Conservation (phyloP, 2,797 vertebrate species). For the Sebastiscus tertius region DNA sequence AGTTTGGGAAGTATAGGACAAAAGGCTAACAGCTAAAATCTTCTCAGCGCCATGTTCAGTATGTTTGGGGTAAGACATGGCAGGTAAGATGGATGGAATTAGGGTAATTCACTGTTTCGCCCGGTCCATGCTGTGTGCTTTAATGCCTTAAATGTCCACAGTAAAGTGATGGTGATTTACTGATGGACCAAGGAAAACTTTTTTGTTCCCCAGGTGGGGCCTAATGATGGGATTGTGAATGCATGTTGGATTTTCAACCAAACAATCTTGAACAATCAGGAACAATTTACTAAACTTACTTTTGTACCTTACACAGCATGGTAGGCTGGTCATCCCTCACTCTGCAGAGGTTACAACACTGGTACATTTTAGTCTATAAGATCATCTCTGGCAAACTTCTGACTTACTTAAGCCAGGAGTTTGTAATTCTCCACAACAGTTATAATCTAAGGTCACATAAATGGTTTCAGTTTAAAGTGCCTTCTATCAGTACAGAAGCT, state of each 20-base stretch:
- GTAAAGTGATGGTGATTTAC: slow-evolving; percentile 1
- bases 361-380: too few relatives aligned
- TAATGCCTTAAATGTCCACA: slow-evolving; percentile 2
- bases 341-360: too few relatives aligned
- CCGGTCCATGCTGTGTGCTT: not conserved
- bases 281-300: not conserved
- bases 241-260: not conserved
- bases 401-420: too few relatives aligned
- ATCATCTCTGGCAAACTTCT: too few relatives aligned
- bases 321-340: too few relatives aligned
- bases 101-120: slow-evolving; percentile 22
- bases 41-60: slow-evolving; percentile 14
- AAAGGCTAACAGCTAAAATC: slow-evolving; percentile 58
- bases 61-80: slow-evolving; percentile 25
- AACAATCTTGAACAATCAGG: not conserved
- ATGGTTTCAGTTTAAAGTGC: too few relatives aligned
- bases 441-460: too few relatives aligned
- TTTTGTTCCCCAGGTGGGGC: not conserved
- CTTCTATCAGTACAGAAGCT: too few relatives aligned
- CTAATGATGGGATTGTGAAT: not conserved
- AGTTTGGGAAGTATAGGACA: slow-evolving; percentile 70
- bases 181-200: not conserved
- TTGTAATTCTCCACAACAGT: too few relatives aligned
- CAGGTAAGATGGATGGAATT: slow-evolving; percentile 56
- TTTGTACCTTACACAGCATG: too few relatives aligned